Evolutionary conservation across 1,140 invertebrate species (phyloP).

Genomic region (Drosophila pruinosa): DNA sequence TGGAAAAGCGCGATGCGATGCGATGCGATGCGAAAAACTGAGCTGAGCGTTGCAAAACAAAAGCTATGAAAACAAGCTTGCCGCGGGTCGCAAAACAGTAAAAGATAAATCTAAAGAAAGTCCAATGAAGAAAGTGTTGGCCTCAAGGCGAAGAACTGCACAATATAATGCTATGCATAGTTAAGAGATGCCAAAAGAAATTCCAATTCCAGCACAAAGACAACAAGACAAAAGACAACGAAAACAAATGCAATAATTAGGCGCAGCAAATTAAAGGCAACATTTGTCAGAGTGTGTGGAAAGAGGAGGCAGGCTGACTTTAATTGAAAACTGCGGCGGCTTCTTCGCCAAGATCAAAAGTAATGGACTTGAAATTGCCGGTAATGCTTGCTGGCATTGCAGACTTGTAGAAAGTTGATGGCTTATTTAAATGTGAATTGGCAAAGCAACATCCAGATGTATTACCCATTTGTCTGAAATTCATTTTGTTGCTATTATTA

Average conservation of each 20-base stretch:
- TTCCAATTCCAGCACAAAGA: conserved; percentile 19
- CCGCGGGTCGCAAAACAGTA: conserved; percentile 30
- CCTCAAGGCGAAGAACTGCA: conserved; percentile 59
- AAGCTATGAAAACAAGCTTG: conserved; percentile 39
- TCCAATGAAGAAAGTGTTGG: conserved; percentile 76
- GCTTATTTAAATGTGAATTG: conserved; percentile 55
- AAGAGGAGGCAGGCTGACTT: conserved; percentile 17
- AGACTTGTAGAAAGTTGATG: conserved; percentile 53
- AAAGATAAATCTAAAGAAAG: conserved; percentile 63
- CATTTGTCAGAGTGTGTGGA: neutral
- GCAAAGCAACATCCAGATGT: conserved; percentile 13
- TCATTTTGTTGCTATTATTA: conserved; percentile 28
- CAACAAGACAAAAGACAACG: conserved; percentile 40
- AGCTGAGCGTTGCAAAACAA: conserved; percentile 56
- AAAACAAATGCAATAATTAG: conserved; percentile 73
- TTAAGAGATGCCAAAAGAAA: conserved; percentile 35
- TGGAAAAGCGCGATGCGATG: conserved; percentile 26
- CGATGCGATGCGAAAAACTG: conserved; percentile 11
- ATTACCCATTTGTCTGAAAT: conserved; percentile 41
- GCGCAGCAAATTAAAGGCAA: conserved; percentile 45
- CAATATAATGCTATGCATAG: conserved; percentile 52
- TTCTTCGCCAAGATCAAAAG: conserved; percentile 35
- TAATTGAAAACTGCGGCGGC: conserved; percentile 48
- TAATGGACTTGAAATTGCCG: conserved; percentile 26
- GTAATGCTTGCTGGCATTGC: conserved; percentile 17